These are phyloP conservation scores for Scaptomyza parva DNA, from an alignment of 2,888 invertebrate genomes.

Conservation along the genomic window DNA sequence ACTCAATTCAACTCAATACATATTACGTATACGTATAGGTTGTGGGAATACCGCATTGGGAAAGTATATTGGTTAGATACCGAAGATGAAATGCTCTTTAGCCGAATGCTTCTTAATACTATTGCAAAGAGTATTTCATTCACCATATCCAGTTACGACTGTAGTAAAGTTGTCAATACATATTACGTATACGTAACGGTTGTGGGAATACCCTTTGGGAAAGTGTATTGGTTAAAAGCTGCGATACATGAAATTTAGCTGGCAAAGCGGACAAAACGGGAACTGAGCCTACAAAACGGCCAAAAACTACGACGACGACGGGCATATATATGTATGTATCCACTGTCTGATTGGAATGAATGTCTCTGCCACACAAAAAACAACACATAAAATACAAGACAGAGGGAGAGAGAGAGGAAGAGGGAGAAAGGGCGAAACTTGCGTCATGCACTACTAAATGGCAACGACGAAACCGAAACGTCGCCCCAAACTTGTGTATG, in stretches of 20 bases:
- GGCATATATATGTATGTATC: constrained; percentile 8
- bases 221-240: constrained; percentile 8
- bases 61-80: neutral
- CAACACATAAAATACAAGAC: neutral
- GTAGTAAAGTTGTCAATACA: too few relatives aligned
- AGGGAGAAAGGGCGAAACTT: constrained; percentile 13
- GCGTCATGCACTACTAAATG: constrained; percentile 45
- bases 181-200: constrained; percentile 1
- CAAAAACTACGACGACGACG: constrained; percentile 12
- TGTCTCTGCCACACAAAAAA: constrained; percentile 18
- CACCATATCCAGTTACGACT: too few relatives aligned
- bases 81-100: too few relatives aligned
- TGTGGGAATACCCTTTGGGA: neutral
- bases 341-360: constrained; percentile 53
- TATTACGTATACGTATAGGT: constrained; percentile 1
- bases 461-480: constrained; percentile 25
- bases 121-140: too few relatives aligned
- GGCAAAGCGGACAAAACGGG: constrained; percentile 19
- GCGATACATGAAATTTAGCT: constrained; percentile 52
- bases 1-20: too few relatives aligned
- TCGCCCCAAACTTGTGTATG: neutral
- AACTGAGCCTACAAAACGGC: constrained; percentile 45
- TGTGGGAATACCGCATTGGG: neutral
- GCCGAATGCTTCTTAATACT: too few relatives aligned
- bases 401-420: neutral